Percentiles rank a stretch among this genome's conserved stretches.
phyloP scores from a whole-genome alignment of 2,888 invertebrate genomes.

The Nomada lathburiana region DNA sequence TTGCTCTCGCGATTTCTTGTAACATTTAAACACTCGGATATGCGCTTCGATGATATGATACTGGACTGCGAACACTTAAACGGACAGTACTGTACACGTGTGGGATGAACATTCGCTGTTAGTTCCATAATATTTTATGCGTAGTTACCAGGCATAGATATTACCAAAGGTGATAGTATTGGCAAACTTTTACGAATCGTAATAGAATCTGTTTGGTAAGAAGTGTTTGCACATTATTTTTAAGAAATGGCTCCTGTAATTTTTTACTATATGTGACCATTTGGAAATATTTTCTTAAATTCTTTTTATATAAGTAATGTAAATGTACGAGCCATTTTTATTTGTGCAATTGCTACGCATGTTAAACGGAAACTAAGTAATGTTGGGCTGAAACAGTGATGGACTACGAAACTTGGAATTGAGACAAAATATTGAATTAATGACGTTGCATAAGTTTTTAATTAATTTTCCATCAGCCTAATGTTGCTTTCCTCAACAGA shows the following conservation, averaged over 20 bases:
- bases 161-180: conserved; percentile 61
- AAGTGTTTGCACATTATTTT: conserved; percentile 14
- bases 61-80: too few relatives aligned
- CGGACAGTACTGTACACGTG: conserved; percentile 1
- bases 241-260: conserved; percentile 13
- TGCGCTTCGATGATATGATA: too few relatives aligned
- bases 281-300: conserved; percentile 30
- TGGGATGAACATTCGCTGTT: conserved; percentile 41
- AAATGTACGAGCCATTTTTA: conserved; percentile 47
- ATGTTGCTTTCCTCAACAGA: conserved; percentile 55
- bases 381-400: conserved; percentile 57
- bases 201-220: conserved; percentile 20
- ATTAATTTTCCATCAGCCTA: conserved; percentile 61
- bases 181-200: conserved; percentile 41
- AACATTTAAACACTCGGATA: too few relatives aligned
- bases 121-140: conserved; percentile 53
- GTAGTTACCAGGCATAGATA: conserved; percentile 52
- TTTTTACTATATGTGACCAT: conserved; percentile 22
- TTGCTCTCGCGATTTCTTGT: too few relatives aligned
- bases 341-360: conserved; percentile 44
- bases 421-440: conserved; percentile 37
- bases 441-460: conserved; percentile 38
- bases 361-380: conserved; percentile 40
- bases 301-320: background rate
- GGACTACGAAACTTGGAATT: conserved; percentile 50